Percentiles rank a stretch among this genome's conserved stretches.
phyloP scores from a whole-genome alignment of 2,797 vertebrate species.

The Crotalus adamanteus region DNA sequence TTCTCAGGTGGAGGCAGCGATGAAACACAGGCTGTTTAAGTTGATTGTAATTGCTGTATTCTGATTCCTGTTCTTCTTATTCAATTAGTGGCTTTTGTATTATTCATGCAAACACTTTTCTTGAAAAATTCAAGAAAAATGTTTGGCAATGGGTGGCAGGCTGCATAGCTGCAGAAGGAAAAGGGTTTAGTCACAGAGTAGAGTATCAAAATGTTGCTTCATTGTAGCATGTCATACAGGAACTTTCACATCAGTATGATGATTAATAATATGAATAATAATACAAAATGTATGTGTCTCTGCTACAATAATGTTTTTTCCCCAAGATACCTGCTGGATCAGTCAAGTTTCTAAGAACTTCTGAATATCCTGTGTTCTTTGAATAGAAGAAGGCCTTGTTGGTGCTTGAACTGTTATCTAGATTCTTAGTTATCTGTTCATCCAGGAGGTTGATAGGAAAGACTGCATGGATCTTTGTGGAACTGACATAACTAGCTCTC shows the following conservation, averaged over 20 bases:
- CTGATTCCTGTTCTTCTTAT: background rate
- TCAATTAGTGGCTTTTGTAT: background rate
- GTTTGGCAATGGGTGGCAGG: background rate
- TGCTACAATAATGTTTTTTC: slow-evolving; percentile 1
- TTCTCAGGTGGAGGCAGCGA: background rate
- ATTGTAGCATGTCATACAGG: background rate
- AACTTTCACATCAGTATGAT: background rate
- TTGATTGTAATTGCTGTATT: background rate
- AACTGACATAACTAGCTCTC: background rate
- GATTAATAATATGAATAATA: background rate
- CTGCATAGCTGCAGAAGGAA: background rate
- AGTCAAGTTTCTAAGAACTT: background rate
- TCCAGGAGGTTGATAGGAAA: background rate
- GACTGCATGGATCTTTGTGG: background rate
- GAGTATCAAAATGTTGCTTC: slow-evolving; percentile 7
- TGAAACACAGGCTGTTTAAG: background rate
- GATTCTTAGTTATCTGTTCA: background rate
- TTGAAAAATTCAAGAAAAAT: background rate
- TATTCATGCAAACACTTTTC: slow-evolving; percentile 15
- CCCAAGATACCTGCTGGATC: background rate
- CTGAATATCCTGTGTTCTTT: too few relatives aligned
- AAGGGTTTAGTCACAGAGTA: background rate
- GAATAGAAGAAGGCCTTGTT: background rate
- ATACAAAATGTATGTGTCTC: background rate
- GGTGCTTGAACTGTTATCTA: background rate